Conservation (phyloP, 2,113 vertebrate genomes). For the Andinoacara biseriatus region DNA sequence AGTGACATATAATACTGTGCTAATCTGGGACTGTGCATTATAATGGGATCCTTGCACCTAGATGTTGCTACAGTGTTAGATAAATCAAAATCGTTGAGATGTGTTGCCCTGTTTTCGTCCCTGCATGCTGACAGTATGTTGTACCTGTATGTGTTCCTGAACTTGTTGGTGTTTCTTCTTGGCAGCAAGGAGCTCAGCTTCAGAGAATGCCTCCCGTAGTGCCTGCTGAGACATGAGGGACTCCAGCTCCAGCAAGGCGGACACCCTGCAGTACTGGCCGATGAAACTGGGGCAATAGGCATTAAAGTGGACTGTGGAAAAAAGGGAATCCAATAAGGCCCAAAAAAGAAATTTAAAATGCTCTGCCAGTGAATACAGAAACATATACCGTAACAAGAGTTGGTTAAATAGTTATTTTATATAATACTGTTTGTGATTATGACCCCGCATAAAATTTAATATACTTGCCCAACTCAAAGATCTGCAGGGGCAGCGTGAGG, state of each 20-base stretch:
- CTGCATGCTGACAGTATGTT: background rate
- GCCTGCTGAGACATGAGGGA: slow-evolving; percentile 92
- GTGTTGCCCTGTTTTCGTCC: too few relatives aligned
- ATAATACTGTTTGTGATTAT: background rate
- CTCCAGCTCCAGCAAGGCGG: slow-evolving; percentile 89
- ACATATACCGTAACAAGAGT: background rate
- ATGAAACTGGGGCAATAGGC: slow-evolving; percentile 88
- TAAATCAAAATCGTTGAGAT: background rate
- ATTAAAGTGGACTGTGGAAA: slow-evolving; percentile 86
- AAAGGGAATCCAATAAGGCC: background rate
- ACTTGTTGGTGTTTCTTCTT: slow-evolving; percentile 91
- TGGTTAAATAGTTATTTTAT: background rate
- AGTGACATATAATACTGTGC: background rate
- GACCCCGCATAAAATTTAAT: background rate
- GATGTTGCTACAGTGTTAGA: background rate
- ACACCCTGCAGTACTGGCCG: slow-evolving; percentile 88
- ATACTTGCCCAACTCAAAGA: slow-evolving; percentile 89
- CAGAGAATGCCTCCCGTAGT: slow-evolving; percentile 89
- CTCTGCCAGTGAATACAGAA: background rate
- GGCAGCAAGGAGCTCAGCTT: slow-evolving; percentile 83
- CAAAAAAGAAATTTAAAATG: background rate
- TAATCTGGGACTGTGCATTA: background rate
- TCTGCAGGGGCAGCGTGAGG: slow-evolving; percentile 88
- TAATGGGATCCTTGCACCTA: background rate
- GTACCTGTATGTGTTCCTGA: slow-evolving; percentile 89